These are phyloP conservation scores for Meiosimyza platycephala DNA, from an alignment of 2,888 invertebrate genomes.

Conservation along the genomic window DNA sequence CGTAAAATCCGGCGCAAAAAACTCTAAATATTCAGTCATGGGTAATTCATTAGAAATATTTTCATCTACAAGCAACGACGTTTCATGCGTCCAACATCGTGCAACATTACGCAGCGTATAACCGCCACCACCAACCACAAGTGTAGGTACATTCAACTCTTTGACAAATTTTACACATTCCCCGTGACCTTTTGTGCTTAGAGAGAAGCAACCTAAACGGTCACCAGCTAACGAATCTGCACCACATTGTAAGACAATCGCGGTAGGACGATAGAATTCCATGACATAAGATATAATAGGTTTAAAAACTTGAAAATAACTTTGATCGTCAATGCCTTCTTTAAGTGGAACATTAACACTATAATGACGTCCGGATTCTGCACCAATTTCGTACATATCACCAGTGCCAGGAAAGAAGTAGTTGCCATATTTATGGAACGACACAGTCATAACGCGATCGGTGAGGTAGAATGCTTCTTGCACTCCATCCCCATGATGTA, in stretches of 20 bases:
- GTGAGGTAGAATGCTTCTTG: slow-evolving; percentile 98
- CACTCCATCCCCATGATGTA: slow-evolving; percentile 94
- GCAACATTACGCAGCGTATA: slow-evolving; percentile 98
- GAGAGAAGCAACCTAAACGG: slow-evolving; percentile 93
- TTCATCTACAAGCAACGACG: slow-evolving; percentile 92
- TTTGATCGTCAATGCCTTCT: slow-evolving; percentile 96
- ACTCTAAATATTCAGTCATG: slow-evolving; percentile 95
- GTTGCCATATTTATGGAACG: slow-evolving; percentile 98
- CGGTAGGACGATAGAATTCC: slow-evolving; percentile 96
- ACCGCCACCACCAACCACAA: slow-evolving; percentile 86
- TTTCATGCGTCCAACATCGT: slow-evolving; percentile 99
- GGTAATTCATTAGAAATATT: slow-evolving; percentile 95
- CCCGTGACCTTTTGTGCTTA: slow-evolving; percentile 95
- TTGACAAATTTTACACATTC: slow-evolving; percentile 98
- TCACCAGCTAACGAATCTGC: slow-evolving; percentile 98
- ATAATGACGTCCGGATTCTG: slow-evolving; percentile 95
- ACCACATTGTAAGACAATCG: slow-evolving; percentile 97
- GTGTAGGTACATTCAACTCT: slow-evolving; percentile 88
- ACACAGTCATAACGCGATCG: slow-evolving; percentile 98
- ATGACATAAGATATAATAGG: slow-evolving; percentile 94
- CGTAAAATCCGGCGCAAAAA: slow-evolving; percentile 97
- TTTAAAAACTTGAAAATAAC: slow-evolving; percentile 93
- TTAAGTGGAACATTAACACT: slow-evolving; percentile 98
- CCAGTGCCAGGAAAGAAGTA: slow-evolving; percentile 99
- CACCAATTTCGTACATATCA: slow-evolving; percentile 98